These are phyloP conservation scores for Sitta carolinensis DNA, from an alignment of 2,797 vertebrate genomes.

Conservation along the genomic window DNA sequence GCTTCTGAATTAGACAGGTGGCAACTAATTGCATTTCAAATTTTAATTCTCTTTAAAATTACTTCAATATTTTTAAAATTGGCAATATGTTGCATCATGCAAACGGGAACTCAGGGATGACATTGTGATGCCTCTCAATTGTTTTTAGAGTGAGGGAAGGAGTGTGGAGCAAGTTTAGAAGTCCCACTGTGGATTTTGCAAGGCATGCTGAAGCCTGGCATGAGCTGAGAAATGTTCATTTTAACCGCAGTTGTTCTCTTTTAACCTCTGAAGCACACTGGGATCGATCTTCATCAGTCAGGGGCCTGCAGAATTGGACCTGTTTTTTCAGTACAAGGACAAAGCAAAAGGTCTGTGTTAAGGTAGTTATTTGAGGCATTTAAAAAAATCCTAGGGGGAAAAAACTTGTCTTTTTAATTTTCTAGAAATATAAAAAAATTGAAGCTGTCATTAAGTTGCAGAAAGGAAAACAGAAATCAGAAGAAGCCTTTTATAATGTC, in stretches of 20 bases:
- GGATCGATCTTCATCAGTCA: neutral
- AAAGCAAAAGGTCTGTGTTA: neutral
- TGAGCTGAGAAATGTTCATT: neutral
- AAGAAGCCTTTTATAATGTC: neutral
- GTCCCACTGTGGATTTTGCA: neutral
- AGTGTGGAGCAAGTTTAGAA: neutral
- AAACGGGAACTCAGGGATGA: neutral
- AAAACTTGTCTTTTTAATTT: neutral
- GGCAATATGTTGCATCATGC: neutral
- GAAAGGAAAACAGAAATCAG: neutral
- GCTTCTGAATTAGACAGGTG: neutral
- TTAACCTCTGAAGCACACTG: neutral
- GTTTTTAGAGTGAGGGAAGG: neutral
- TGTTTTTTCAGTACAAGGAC: neutral
- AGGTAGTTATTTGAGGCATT: neutral
- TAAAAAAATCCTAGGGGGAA: neutral
- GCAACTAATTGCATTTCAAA: neutral
- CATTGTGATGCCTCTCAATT: neutral
- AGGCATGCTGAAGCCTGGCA: neutral
- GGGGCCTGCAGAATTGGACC: neutral
- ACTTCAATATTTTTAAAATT: neutral
- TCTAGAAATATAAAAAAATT: neutral
- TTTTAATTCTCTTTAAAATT: neutral
- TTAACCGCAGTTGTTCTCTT: neutral
- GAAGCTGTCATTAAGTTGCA: neutral